These are phyloP conservation scores for Apteryx mantelli DNA, from an alignment of 2,113 vertebrate species.

Conservation along the genomic window DNA sequence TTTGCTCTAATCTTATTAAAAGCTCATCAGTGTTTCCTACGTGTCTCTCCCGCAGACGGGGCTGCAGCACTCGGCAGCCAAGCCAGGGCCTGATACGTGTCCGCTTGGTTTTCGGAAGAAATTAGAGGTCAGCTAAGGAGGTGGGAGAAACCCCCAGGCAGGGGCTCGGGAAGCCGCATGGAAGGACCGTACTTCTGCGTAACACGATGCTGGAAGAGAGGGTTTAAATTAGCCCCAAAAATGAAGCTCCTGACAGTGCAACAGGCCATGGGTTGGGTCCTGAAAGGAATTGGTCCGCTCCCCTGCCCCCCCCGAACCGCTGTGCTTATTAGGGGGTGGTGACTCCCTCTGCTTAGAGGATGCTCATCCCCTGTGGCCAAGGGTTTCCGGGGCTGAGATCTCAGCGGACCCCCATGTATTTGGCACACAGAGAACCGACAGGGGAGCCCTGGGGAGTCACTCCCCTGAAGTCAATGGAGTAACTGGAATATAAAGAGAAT, in stretches of 20 bases:
- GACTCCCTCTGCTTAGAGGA: neutral
- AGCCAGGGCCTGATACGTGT: neutral
- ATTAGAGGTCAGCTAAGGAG: neutral
- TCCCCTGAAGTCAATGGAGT: neutral
- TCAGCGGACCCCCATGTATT: neutral
- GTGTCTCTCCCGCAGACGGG: neutral
- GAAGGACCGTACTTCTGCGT: neutral
- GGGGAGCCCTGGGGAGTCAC: neutral
- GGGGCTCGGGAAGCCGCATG: neutral
- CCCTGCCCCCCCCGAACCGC: neutral
- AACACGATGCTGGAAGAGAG: accelerated
- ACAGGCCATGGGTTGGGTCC: accelerated
- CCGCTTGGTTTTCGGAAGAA: neutral
- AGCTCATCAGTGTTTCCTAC: neutral
- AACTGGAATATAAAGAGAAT: neutral
- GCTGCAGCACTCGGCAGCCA: neutral
- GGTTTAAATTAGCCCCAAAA: neutral
- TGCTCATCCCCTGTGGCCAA: neutral
- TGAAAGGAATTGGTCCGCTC: neutral
- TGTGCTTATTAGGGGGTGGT: neutral
- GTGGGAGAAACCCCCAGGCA: neutral
- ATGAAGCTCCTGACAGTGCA: neutral
- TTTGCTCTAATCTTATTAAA: neutral
- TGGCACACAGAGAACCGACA: neutral
- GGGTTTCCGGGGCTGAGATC: neutral